A percentile compares a stretch with the other conserved stretches of the same genome.
Conservation (phyloP, 2,797 vertebrate genomes). For the Streptopelia turtur region DNA sequence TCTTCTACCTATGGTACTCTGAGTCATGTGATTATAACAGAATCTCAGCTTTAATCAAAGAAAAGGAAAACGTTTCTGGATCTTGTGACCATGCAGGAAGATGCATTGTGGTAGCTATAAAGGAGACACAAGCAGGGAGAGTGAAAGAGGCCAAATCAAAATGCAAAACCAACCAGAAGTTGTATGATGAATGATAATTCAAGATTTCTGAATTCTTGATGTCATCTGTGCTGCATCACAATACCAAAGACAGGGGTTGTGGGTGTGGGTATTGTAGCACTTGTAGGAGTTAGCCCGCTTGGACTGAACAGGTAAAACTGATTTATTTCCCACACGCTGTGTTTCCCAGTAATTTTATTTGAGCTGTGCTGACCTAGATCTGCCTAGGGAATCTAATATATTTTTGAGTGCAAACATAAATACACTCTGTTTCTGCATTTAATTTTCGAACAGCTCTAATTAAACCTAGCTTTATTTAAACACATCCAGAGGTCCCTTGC, state of each 20-base stretch:
- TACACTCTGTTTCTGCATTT: constrained; percentile 29
- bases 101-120: background rate
- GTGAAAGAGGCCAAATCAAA: background rate
- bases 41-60: background rate
- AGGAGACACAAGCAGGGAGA: background rate
- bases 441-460: constrained; percentile 40
- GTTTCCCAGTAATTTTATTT: background rate
- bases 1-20: background rate
- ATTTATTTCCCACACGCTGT: background rate
- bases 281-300: background rate
- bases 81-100: background rate
- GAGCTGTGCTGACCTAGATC: constrained; percentile 46
- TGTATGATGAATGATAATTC: background rate
- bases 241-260: background rate
- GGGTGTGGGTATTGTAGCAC: background rate
- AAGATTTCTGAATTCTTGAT: background rate
- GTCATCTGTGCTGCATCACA: fast-evolving
- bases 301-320: background rate
- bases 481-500: constrained; percentile 26
- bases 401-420: constrained; percentile 34
- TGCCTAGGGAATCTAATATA: background rate
- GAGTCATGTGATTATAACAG: background rate
- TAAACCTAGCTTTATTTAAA: constrained; percentile 45
- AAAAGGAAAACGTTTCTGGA: background rate
- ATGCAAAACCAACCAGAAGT: background rate